A percentile compares a stretch with the other conserved stretches of the same genome.
Evolutionary conservation across 2,888 invertebrate species (phyloP).

Genomic region (Cremastobaeus sp.): DNA sequence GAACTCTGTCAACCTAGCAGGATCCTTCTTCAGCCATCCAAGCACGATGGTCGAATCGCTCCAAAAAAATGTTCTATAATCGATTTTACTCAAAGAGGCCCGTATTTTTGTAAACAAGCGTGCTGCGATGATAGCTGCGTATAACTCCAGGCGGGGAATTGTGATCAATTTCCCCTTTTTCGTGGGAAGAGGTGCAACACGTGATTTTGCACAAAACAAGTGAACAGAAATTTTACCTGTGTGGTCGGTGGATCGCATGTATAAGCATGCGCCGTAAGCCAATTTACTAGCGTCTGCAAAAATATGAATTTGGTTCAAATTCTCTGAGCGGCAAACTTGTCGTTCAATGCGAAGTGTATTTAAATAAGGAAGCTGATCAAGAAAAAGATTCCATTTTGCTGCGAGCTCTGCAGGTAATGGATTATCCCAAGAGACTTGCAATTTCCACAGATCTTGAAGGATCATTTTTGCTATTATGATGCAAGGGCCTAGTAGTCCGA

Average conservation of each 20-base stretch:
- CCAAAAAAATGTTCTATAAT: constrained; percentile 21
- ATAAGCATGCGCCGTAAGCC: constrained; percentile 31
- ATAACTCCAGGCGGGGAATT: constrained; percentile 17
- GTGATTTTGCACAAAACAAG: constrained; percentile 44
- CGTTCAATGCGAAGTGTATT: constrained; percentile 45
- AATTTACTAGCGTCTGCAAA: constrained; percentile 34
- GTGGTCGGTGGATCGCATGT: constrained; percentile 11
- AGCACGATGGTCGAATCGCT: constrained; percentile 45
- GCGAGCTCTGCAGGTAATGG: constrained; percentile 2
- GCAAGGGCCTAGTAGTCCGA: constrained; percentile 48
- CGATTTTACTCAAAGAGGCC: constrained; percentile 6
- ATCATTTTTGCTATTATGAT: constrained; percentile 56
- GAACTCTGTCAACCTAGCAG: constrained; percentile 14
- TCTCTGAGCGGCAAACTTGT: constrained; percentile 18
- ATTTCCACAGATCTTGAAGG: constrained; percentile 42
- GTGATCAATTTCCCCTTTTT: constrained; percentile 31
- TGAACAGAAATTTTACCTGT: not conserved
- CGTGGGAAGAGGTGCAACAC: constrained; percentile 48
- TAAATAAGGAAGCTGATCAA: constrained; percentile 14
- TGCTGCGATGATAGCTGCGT: not conserved
- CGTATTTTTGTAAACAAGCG: constrained; percentile 8
- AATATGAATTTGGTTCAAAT: constrained; percentile 5
- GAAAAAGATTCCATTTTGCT: constrained; percentile 13
- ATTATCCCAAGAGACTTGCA: constrained; percentile 38
- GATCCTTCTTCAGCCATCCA: constrained; percentile 25